These are phyloP conservation scores for Psilopogon haemacephalus DNA, from an alignment of 2,113 vertebrate genomes.

Conservation along the genomic window DNA sequence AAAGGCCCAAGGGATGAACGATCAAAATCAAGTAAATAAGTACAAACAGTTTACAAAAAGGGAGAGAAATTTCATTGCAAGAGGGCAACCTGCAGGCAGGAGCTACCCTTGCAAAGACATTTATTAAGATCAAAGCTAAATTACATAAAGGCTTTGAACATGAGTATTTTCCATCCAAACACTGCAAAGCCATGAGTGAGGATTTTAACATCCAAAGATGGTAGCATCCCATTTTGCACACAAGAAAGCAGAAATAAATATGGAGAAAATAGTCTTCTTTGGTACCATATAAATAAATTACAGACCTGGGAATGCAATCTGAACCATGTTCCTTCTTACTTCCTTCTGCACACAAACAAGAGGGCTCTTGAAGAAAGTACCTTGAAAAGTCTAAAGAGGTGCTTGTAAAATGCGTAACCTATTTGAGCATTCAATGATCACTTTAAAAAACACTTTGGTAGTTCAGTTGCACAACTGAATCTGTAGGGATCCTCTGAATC, in stretches of 20 bases:
- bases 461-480: fast-evolving
- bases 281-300: not conserved
- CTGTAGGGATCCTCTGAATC: not conserved
- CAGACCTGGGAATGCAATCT: not conserved
- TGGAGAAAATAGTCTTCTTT: not conserved
- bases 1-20: conserved; percentile 22
- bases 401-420: fast-evolving
- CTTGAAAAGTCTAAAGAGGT: not conserved
- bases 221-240: not conserved
- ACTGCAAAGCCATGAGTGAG: not conserved
- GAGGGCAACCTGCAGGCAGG: not conserved
- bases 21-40: conserved; percentile 19
- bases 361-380: not conserved
- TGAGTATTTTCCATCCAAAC: not conserved
- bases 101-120: not conserved
- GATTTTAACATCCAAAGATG: not conserved
- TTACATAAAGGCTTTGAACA: not conserved
- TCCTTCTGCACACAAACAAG: fast-evolving
- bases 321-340: not conserved
- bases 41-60: conserved; percentile 7
- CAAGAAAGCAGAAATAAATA: not conserved
- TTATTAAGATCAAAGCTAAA: not conserved
- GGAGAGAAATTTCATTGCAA: not conserved
- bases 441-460: not conserved
- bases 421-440: not conserved